Base-by-base conservation (phyloP, 2,113 vertebrate species). In the Ursus arctos region DNA sequence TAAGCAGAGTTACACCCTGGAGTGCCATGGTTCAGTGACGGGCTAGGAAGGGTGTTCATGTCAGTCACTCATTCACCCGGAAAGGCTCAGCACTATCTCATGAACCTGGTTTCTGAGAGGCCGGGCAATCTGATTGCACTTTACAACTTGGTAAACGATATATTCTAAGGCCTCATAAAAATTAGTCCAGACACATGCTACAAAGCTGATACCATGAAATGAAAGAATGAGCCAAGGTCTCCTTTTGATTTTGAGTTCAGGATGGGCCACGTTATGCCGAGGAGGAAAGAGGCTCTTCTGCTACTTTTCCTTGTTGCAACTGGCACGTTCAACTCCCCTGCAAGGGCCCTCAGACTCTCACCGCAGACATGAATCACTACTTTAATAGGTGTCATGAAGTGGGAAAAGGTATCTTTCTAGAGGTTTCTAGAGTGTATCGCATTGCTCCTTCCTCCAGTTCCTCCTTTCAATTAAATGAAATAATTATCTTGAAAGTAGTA, bases 101-200 rank as follows among this genome's bases (percentile, higher is more conserved):
- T 0, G 16, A 80, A 55, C 92, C 51, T 92, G 89, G 59, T 92
- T 96, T 90, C 94, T 90, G 69, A 87, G 96, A 81, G 93, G 65
- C 88, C 71, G 76, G 55, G 74, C 92, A 96, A 89, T 28, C 96
- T 49, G 71, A 82, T 4, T 95, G 92, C 59, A 74, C 69, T 95
- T 97, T 89, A 93, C 55, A 49, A 6, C 61, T 43, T 71, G 55
- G 93, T 95, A 97, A 97, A 84, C 95, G 77, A 95, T 96, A 95
- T 21, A 94, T 57, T 87, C 85, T 53, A 65, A 69, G 71, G 77
- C 24, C 71, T 97, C 55, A 95, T 95, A 97, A 94, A 96, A 93
- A 80, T 86, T 82, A 95, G 85, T 36, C 82, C 36, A 65, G 91
- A 69, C 7, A n/a, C 65, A 83, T 43, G 31, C 69, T 79, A 55